phyloP scores from a whole-genome alignment of 1,140 invertebrate genomes.

The Papilio machaon region DNA sequence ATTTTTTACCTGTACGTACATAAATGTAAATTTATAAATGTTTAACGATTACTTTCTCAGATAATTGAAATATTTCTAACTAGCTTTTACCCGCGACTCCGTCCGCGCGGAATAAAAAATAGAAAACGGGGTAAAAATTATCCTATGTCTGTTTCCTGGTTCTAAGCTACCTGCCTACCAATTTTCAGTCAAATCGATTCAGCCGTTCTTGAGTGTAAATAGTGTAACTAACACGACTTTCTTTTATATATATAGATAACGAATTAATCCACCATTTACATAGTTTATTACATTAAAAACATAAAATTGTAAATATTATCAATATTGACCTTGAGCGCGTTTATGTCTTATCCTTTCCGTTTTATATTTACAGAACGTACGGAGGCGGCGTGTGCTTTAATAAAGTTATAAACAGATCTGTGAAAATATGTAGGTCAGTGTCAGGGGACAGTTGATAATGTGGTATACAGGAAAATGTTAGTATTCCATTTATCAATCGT shows the following conservation, averaged over 20 bases:
- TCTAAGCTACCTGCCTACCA: too few species aligned
- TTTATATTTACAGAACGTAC: conserved; percentile 8
- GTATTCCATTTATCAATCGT: conserved; percentile 52
- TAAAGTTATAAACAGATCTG: conserved; percentile 48
- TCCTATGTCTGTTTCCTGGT: too few species aligned
- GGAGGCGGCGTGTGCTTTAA: neutral
- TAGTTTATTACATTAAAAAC: neutral
- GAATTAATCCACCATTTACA: neutral
- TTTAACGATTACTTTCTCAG: neutral
- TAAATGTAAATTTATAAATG: too few species aligned
- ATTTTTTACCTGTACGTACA: too few species aligned
- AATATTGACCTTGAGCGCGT: conserved; percentile 26
- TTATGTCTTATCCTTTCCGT: conserved; percentile 26
- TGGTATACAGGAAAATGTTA: conserved; percentile 39
- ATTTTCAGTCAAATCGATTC: too few species aligned
- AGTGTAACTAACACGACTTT: too few species aligned
- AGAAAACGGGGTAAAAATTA: too few species aligned
- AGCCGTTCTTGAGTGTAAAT: too few species aligned
- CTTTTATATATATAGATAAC: too few species aligned
- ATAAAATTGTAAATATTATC: neutral
- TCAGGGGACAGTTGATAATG: conserved; percentile 58
- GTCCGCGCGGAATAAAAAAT: too few species aligned
- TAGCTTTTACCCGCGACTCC: too few species aligned
- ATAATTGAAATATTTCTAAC: conserved; percentile 2
- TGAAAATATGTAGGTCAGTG: conserved; percentile 69